A percentile compares a stretch with the other conserved stretches of the same genome.
Conservation (phyloP, 2,888 invertebrate genomes). For the Hermaeophaga mercurialis region DNA sequence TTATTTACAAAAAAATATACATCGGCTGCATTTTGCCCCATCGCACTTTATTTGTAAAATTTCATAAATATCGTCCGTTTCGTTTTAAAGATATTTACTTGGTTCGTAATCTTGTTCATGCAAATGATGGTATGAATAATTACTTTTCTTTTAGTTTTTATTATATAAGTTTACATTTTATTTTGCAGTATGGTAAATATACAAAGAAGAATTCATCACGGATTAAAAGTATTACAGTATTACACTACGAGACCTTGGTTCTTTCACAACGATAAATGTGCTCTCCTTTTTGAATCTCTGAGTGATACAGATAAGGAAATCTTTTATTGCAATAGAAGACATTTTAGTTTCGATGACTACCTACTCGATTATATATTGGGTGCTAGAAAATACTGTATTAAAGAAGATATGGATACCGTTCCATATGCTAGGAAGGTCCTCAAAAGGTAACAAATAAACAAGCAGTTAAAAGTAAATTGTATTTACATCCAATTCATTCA, state of each 20-base stretch:
- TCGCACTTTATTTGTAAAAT: no score
- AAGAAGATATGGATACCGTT: constrained; percentile 78
- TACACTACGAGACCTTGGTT: constrained; percentile 84
- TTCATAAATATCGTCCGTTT: no score
- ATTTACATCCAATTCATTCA: neutral
- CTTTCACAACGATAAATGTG: constrained; percentile 69
- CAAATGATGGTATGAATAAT: no score
- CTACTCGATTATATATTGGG: constrained; percentile 77
- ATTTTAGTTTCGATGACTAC: constrained; percentile 68
- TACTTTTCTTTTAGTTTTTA: neutral
- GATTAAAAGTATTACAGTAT: constrained; percentile 72
- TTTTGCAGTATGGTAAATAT: constrained; percentile 66
- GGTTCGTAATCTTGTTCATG: no score
- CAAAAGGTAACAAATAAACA: constrained; percentile 57
- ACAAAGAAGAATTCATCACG: constrained; percentile 67
- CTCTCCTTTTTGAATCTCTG: constrained; percentile 61
- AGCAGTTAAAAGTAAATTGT: constrained; percentile 1
- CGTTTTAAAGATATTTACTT: no score
- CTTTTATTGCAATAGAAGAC: constrained; percentile 64
- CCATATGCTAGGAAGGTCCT: constrained; percentile 72
- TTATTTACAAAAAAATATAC: no score
- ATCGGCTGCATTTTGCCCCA: no score
- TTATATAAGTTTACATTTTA: constrained; percentile 5
- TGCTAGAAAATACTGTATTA: constrained; percentile 81
- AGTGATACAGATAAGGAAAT: constrained; percentile 62